Conservation (phyloP, 2,797 vertebrate genomes). For the Clamator glandarius region DNA sequence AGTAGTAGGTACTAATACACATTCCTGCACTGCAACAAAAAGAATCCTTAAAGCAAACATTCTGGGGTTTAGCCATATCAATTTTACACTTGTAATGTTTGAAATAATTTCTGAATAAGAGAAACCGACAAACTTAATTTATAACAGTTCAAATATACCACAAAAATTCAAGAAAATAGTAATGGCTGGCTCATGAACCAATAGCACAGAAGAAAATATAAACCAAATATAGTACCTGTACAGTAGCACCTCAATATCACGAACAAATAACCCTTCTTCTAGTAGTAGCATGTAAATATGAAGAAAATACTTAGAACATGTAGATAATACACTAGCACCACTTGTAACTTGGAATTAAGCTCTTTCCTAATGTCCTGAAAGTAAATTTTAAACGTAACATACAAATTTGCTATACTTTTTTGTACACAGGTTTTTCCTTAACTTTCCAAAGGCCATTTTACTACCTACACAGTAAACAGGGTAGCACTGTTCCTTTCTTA, state of each 20-base stretch:
- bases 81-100: not conserved
- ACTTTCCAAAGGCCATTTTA: not conserved
- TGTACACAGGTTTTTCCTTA: not conserved
- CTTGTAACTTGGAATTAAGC: not conserved
- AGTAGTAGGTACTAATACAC: not conserved
- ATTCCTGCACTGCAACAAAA: not conserved
- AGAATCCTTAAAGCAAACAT: not conserved
- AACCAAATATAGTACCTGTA: not conserved
- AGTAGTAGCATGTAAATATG: not conserved
- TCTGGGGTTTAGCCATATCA: not conserved
- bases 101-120: not conserved
- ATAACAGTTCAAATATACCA: not conserved
- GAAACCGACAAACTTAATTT: not conserved
- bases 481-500: not conserved
- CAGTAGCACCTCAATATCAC: not conserved
- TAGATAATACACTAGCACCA: not conserved
- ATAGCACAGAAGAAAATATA: not conserved
- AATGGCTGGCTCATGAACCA: not conserved
- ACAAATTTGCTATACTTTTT: not conserved
- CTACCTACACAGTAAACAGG: not conserved
- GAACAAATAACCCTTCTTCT: not conserved
- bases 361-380: not conserved
- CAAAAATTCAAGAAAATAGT: not conserved
- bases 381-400: not conserved
- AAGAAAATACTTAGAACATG: not conserved